phyloP scores from a whole-genome alignment of 2,113 vertebrate species.

The Triplophysa dalaica region DNA sequence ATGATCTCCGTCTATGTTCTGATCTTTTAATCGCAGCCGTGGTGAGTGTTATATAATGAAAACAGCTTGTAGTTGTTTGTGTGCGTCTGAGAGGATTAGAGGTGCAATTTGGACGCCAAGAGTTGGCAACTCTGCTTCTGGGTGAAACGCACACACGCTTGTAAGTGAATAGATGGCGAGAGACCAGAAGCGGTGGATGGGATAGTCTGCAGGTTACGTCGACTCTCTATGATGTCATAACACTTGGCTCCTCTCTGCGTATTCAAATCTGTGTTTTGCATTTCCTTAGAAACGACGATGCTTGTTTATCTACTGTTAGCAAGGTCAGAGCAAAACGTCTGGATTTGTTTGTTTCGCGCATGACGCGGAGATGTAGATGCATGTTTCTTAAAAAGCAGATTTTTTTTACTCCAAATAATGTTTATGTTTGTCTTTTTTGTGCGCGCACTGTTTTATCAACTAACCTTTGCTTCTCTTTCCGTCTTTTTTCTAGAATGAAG shows the following conservation, averaged over 20 bases:
- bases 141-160: conserved; percentile 8
- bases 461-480: background rate
- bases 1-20: conserved; percentile 18
- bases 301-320: conserved; percentile 30
- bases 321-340: conserved; percentile 5
- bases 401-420: background rate
- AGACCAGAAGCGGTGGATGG: background rate
- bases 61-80: conserved; percentile 34
- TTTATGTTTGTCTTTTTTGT: background rate
- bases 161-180: conserved; percentile 9
- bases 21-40: conserved; percentile 45
- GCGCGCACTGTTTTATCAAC: background rate
- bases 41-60: conserved; percentile 38
- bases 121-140: conserved; percentile 11
- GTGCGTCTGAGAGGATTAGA: conserved; percentile 39
- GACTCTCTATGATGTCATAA: conserved; percentile 42
- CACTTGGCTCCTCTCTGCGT: conserved; percentile 31
- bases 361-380: background rate
- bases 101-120: conserved; percentile 9
- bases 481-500: conserved; percentile 41
- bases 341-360: conserved; percentile 5
- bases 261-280: conserved; percentile 33
- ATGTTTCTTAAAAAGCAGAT: conserved; percentile 5
- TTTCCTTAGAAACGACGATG: conserved; percentile 36
- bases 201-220: background rate